Evolutionary conservation across 2,797 vertebrate genomes (phyloP), one percentile per base, ranked within the genome.

Genomic region (Orientallactaga sibirica): DNA sequence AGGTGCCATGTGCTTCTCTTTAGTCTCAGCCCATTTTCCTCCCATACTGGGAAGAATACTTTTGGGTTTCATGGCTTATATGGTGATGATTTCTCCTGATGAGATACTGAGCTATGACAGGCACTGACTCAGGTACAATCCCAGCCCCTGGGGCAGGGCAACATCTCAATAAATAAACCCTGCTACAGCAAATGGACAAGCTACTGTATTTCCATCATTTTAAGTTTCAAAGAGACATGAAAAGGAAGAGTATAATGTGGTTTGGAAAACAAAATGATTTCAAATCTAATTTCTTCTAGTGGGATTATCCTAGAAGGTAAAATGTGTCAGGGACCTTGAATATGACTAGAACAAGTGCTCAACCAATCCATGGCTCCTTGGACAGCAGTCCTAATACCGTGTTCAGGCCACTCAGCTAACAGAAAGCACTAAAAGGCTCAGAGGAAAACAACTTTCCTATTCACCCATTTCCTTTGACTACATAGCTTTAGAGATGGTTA

Each of bases 241-340:
- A 8, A 24, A 24, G 8, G 20, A 6, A 19, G n/a, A 24, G 7
- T 5, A 14, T 4, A 16, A 9, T 75, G 29, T 14, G 66, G 37
- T 92, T 90, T 77, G 52, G 61, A 66, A 66, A 80, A 78, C 15
- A 79, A 75, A 71, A 62, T 77, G 11, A 58, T 84, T 33, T 74
- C 37, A 37, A 70, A 48, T 75, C 73, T 75, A 14, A 77, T 76
- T 85, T 93, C 70, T 92, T 25, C 22, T 12, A 4, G 1, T 27
- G 25, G 66, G 27, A 73, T 85, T 61, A 84, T 64, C 1, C 27
- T 2, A 71, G 55, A 25, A 52, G n/a, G n/a, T 61, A 48, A 76
- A 61, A 25, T 64, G 73, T 2, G 29, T 12, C 15, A 66, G 74
- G 67, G 25, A 70, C 68, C 8, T 70, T 62, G 19, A 2, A 24